Evolutionary conservation across 2,113 vertebrate genomes (phyloP).

Genomic region (Burhinus oedicnemus): DNA sequence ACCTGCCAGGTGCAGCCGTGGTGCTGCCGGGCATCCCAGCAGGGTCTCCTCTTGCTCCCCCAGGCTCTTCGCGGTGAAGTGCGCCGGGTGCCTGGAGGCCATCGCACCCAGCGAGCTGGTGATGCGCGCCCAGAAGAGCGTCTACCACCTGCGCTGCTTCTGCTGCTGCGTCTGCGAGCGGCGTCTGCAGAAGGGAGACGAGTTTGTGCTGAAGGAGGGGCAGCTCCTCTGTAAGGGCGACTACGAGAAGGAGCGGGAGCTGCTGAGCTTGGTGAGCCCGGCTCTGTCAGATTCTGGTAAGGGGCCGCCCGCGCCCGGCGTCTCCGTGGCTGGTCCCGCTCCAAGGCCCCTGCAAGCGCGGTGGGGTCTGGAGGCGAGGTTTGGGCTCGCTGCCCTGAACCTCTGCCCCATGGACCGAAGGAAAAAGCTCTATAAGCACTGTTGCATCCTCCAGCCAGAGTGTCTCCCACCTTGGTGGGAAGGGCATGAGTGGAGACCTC

Average conservation of each 20-base stretch:
- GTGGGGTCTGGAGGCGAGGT: not conserved
- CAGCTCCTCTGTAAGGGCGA: constrained; percentile 91
- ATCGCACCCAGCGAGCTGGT: constrained; percentile 91
- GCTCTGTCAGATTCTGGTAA: constrained; percentile 91
- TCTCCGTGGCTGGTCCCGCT: not conserved
- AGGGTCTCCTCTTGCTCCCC: not conserved
- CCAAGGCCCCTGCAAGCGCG: accelerated
- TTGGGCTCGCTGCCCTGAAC: not conserved
- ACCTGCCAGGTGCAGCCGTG: accelerated
- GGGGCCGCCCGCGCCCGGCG: constrained; percentile 14
- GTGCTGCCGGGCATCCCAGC: not conserved
- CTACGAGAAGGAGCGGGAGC: constrained; percentile 86
- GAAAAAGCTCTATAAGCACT: not conserved
- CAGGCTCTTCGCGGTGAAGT: constrained; percentile 91
- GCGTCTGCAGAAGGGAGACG: constrained; percentile 92
- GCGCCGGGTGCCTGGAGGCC: constrained; percentile 86
- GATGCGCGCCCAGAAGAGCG: constrained; percentile 88
- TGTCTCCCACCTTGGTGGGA: accelerated
- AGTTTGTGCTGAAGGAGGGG: constrained; percentile 92
- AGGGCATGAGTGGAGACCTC: not conserved
- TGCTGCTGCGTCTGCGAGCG: constrained; percentile 92
- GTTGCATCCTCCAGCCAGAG: not conserved
- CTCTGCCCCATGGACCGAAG: not conserved
- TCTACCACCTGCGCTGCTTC: constrained; percentile 96
- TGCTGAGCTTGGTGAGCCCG: constrained; percentile 85